These are phyloP conservation scores for Staurois parvus DNA, from an alignment of 2,797 vertebrate genomes.

Conservation along the genomic window DNA sequence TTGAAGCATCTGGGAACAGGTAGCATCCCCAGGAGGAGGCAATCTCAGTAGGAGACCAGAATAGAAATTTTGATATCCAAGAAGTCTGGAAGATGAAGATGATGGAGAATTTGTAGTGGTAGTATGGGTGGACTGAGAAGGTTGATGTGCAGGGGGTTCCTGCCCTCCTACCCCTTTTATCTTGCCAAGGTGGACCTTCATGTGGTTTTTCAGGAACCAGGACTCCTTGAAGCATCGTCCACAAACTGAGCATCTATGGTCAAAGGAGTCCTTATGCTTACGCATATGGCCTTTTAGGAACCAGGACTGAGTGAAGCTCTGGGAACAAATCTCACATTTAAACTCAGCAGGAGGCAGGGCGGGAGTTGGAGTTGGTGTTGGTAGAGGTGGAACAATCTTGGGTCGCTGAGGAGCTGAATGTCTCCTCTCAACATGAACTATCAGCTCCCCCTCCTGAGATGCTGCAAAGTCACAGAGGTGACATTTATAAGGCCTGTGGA, in stretches of 20 bases:
- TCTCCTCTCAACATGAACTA: constrained; percentile 85
- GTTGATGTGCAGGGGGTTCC: constrained; percentile 64
- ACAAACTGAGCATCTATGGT: constrained; percentile 93
- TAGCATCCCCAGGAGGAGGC: constrained; percentile 78
- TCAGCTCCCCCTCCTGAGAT: constrained; percentile 87
- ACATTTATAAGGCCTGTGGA: constrained; percentile 93
- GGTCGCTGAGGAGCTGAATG: constrained; percentile 77
- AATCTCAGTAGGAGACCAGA: constrained; percentile 87
- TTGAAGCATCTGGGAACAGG: constrained; percentile 86
- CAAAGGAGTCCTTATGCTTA: constrained; percentile 94
- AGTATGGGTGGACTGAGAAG: constrained; percentile 35
- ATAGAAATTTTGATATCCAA: constrained; percentile 86
- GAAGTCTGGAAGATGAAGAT: constrained; percentile 67
- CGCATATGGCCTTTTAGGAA: constrained; percentile 96
- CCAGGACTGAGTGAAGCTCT: constrained; percentile 94
- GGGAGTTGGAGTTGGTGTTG: constrained; percentile 69
- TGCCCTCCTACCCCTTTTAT: constrained; percentile 77
- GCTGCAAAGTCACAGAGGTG: constrained; percentile 90
- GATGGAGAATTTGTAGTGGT: constrained; percentile 63
- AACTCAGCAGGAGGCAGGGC: constrained; percentile 76
- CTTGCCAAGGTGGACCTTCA: constrained; percentile 96
- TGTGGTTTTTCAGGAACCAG: constrained; percentile 97
- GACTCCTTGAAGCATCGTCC: constrained; percentile 95
- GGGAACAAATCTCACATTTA: constrained; percentile 90
- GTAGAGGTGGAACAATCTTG: constrained; percentile 71